Evolutionary conservation across 2,888 invertebrate species (phyloP), one percentile per base, ranked within the genome.

Genomic region (Theretra japonica): DNA sequence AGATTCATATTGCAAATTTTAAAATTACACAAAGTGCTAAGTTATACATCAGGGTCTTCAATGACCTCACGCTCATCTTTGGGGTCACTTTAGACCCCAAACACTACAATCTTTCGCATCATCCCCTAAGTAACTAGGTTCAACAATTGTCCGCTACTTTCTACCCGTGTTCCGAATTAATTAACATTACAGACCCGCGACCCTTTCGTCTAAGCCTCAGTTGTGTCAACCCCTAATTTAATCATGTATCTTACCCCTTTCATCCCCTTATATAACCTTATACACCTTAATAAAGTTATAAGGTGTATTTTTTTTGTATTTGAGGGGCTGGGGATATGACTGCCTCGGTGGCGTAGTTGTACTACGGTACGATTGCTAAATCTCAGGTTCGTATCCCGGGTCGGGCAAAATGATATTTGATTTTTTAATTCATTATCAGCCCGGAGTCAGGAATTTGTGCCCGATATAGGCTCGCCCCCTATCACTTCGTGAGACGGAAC

Each of bases 171-270:
- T 21, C 33, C 8, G 41, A 62, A 62, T 62, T 62, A 62, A 62
- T 62, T 62, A 62, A 62, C 21, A n/a, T 59, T 8, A 62, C 62
- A 8, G 4, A 41, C 33, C 15, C 62, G 3, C 1, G 60, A 30
- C 60, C 41, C 41, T 53, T 53, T 53, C 25, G 58, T 58, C 23
- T 62, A 11, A 30, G n/a, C 19, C 19, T 62, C 33, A 62, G 33
- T 21, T 41, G 62, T 62, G 62, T 62, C 41, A 41, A 15, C 41
- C 62, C 21, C 15, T 41, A 62, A 62, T 62, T 62, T 62, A 33
- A 62, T 62, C 62, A 41, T 41, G 33, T 33, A 41, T 33, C 41
- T 21, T 21, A 53, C 19, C 21, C 33, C 33, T 62, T 28, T 21
- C 41, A 41, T 2, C 33, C 62, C 41, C 15, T 41, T 19, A 25